Percentiles rank a stretch among this genome's conserved stretches.
Evolutionary conservation across 2,888 invertebrate species (phyloP).

Genomic region (Pyrgus malvae): DNA sequence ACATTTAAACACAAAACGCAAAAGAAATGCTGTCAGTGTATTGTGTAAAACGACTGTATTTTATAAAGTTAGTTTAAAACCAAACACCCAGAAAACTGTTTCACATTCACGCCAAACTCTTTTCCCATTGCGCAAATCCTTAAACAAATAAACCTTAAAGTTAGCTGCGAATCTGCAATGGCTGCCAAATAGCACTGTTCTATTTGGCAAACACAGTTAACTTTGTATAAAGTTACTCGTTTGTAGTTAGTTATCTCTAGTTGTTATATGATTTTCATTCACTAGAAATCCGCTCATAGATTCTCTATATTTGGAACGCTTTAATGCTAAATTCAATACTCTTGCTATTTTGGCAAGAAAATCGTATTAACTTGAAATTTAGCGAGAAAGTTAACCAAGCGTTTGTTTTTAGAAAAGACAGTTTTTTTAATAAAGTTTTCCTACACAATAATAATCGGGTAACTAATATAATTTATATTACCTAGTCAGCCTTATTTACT

Average conservation of each 20-base stretch:
- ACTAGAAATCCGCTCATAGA: not conserved
- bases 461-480: too few species aligned
- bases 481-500: too few species aligned
- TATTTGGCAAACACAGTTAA: slow-evolving; percentile 37
- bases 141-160: slow-evolving; percentile 26
- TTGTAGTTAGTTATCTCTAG: slow-evolving; percentile 4
- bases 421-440: too few species aligned
- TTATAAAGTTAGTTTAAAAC: too few species aligned
- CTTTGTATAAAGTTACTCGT: slow-evolving; percentile 14
- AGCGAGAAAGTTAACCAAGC: too few species aligned
- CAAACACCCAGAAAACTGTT: not conserved
- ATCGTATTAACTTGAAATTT: too few species aligned
- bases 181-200: slow-evolving; percentile 40
- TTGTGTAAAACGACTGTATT: too few species aligned
- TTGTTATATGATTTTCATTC: slow-evolving; percentile 10
- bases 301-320: not conserved
- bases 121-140: slow-evolving; percentile 5
- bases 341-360: too few species aligned
- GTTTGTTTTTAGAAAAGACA: too few species aligned
- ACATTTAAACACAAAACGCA: not conserved
- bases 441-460: too few species aligned
- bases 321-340: too few species aligned
- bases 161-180: slow-evolving; percentile 17
- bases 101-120: not conserved
- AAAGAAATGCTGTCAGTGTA: too few species aligned